Conservation (phyloP, 92 coral and sea anemone genomes). For the Galaxea fascicularis region DNA sequence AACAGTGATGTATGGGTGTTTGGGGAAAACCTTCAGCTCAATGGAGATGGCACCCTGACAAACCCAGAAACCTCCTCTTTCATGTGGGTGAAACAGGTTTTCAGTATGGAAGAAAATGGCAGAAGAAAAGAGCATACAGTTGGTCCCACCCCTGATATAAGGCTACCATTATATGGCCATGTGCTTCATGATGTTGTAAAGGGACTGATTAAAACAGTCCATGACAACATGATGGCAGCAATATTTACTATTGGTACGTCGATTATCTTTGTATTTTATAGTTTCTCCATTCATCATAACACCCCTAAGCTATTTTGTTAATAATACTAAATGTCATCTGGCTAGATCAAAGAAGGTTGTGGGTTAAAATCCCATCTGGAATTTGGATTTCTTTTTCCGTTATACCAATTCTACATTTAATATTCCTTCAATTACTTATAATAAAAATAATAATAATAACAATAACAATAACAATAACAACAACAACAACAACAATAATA, state of each 20-base stretch:
- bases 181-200: constrained; percentile 9
- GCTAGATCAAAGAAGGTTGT: no score
- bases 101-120: background rate
- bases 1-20: constrained; percentile 30
- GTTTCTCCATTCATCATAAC: no score
- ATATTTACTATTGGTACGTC: constrained; percentile 48
- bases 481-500: no score
- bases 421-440: no score
- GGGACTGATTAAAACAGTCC: constrained; percentile 14
- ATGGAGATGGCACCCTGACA: background rate
- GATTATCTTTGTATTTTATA: background rate
- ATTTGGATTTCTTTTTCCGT: no score
- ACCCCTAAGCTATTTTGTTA: no score
- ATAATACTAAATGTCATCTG: no score
- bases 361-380: no score
- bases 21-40: constrained; percentile 21
- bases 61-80: background rate
- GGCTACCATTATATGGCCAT: constrained; percentile 10
- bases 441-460: no score
- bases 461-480: no score
- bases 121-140: background rate
- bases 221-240: constrained; percentile 45
- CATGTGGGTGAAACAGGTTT: constrained; percentile 12
- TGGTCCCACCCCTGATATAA: background rate
- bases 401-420: no score